Evolutionary conservation across 2,113 vertebrate genomes (phyloP).

Genomic region (Connochaetes taurinus): DNA sequence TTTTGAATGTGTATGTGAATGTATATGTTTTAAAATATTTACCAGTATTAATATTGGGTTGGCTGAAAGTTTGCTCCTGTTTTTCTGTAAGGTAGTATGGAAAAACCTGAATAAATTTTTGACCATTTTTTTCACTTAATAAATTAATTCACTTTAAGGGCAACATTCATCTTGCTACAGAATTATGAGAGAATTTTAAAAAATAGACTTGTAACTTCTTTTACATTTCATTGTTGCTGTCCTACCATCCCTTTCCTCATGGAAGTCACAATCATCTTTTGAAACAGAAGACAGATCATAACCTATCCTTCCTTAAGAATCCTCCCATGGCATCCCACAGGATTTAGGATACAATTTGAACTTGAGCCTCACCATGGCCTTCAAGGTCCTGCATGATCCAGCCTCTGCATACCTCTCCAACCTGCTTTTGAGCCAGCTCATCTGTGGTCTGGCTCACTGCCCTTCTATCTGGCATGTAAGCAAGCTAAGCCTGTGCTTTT

Average conservation of each 20-base stretch:
- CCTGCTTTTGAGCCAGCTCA: neutral
- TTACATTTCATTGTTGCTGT: neutral
- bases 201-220: neutral
- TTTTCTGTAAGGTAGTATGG: neutral
- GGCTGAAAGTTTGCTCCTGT: neutral
- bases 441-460: neutral
- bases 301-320: neutral
- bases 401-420: neutral
- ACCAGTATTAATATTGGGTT: neutral
- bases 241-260: neutral
- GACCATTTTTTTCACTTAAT: neutral
- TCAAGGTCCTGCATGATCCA: neutral
- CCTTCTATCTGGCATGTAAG: neutral
- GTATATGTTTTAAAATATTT: neutral
- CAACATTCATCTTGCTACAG: neutral
- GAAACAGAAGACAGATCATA: neutral
- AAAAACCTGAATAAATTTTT: neutral
- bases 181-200: neutral
- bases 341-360: neutral
- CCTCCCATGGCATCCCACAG: neutral
- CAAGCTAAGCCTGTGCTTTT: neutral
- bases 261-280: neutral
- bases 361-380: neutral
- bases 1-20: neutral
- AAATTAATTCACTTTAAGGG: neutral